Conservation (phyloP, 2,113 vertebrate species). For the Varanus komodoensis region DNA sequence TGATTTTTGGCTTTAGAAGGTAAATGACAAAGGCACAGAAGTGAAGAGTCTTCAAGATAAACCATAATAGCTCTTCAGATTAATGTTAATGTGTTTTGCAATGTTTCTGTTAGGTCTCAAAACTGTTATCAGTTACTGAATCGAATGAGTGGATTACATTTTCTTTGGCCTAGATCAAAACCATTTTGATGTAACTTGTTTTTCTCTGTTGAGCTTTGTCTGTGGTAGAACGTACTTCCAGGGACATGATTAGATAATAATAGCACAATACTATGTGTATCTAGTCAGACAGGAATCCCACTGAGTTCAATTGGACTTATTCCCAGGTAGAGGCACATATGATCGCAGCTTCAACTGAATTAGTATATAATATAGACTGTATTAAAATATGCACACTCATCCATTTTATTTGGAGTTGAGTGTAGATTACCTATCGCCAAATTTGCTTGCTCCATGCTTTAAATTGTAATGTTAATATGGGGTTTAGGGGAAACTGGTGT, state of each 20-base stretch:
- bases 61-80: constrained; percentile 24
- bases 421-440: too few species aligned
- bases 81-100: neutral
- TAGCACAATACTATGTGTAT: neutral
- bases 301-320: too few species aligned
- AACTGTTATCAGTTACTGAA: constrained; percentile 37
- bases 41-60: constrained; percentile 36
- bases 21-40: constrained; percentile 4
- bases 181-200: constrained; percentile 26
- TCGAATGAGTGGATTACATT: constrained; percentile 38
- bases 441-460: neutral
- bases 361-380: neutral
- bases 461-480: neutral
- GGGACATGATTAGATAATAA: neutral
- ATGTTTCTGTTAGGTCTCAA: constrained; percentile 40
- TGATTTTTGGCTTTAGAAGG: constrained; percentile 21
- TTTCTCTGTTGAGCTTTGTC: neutral
- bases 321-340: neutral
- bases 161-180: constrained; percentile 38
- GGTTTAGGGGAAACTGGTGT: neutral
- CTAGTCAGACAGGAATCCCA: neutral
- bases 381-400: neutral
- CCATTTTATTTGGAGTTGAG: too few species aligned
- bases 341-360: neutral
- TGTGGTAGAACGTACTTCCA: constrained; percentile 14